Percentiles rank a stretch among this genome's conserved stretches.
These are phyloP conservation scores for Capreolus pygargus DNA, from an alignment of 2,113 vertebrate genomes.

Conservation along the genomic window DNA sequence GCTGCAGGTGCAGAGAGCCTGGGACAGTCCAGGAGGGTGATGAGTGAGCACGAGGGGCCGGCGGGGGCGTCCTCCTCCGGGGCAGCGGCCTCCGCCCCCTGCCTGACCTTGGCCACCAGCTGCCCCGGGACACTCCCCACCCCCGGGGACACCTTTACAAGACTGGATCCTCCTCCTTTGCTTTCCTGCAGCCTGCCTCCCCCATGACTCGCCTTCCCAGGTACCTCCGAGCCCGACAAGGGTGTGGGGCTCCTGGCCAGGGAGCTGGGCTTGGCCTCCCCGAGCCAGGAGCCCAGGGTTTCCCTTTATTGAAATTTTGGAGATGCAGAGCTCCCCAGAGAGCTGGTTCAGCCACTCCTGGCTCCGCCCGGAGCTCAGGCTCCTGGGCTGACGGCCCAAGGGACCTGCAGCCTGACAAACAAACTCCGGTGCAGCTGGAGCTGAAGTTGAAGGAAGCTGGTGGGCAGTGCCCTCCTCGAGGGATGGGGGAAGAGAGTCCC, in stretches of 20 bases:
- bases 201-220: rapidly evolving
- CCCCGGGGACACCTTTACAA: background rate
- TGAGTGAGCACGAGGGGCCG: background rate
- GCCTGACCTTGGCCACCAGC: no score
- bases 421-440: conserved; percentile 3
- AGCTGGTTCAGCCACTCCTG: conserved; percentile 24
- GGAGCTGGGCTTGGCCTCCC: background rate
- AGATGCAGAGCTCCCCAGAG: background rate
- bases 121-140: background rate
- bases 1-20: background rate
- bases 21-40: background rate
- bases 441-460: background rate
- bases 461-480: background rate
- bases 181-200: background rate
- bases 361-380: background rate
- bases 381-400: conserved; percentile 42
- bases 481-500: conserved; percentile 47
- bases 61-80: rapidly evolving
- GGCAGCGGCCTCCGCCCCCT: background rate
- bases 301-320: background rate
- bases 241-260: background rate
- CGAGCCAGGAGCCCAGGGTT: background rate
- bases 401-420: conserved; percentile 61
- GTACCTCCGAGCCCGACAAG: background rate
- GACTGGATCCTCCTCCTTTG: background rate